phyloP scores from a whole-genome alignment of 2,113 vertebrate species.

The Ochotona princeps region DNA sequence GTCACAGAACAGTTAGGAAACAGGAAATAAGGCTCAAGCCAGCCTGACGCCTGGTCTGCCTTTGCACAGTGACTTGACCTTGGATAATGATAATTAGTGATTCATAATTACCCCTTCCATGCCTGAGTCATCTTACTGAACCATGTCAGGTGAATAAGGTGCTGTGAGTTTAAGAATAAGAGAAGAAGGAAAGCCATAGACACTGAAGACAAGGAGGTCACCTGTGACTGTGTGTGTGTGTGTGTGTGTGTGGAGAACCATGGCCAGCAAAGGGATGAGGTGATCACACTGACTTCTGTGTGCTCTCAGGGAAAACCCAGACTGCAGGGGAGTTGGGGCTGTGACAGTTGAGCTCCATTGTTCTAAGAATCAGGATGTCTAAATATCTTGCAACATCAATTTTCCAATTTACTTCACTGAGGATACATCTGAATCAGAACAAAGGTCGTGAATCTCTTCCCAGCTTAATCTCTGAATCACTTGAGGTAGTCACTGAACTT shows the following conservation, averaged over 20 bases:
- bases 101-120: slow-evolving; percentile 19
- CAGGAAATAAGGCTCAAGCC: neutral
- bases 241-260: neutral
- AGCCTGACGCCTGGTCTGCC: neutral
- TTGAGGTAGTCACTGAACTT: neutral
- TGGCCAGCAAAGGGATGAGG: neutral
- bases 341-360: neutral
- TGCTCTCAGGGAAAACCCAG: neutral
- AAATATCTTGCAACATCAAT: neutral
- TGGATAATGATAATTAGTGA: neutral
- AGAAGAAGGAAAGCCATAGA: neutral
- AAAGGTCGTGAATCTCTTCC: neutral
- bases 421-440: neutral
- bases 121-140: slow-evolving; percentile 4
- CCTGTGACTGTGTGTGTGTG: neutral
- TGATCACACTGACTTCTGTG: neutral
- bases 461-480: neutral
- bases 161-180: slow-evolving; percentile 34
- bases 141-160: slow-evolving; percentile 34
- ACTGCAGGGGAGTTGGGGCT: neutral
- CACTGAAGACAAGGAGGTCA: neutral
- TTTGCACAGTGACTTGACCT: slow-evolving; percentile 29
- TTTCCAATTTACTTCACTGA: slow-evolving; percentile 23
- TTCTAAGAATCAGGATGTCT: slow-evolving; percentile 33
- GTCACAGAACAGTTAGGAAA: slow-evolving; percentile 17